Base-by-base conservation (phyloP, 2,113 vertebrate species). In the Sisor rabdophorus region DNA sequence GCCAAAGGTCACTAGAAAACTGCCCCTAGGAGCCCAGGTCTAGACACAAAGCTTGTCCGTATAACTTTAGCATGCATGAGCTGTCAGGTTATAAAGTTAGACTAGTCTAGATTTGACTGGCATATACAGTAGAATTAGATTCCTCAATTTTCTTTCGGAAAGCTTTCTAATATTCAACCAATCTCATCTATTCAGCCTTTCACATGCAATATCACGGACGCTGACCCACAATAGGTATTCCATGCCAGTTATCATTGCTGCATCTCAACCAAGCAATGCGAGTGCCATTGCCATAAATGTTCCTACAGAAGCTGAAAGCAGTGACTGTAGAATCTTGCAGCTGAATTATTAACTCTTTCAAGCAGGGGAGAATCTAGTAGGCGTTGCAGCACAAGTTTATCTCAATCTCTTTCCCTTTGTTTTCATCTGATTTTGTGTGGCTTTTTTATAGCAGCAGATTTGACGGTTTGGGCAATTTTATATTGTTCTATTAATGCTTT, bases 41-140 rank as follows among this genome's bases (percentile, higher is more conserved):
- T 15, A 73, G 80, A 84, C 78, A 69, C 50, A 80, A 73, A 76
- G 71, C 64, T 63, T 73, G 80, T 77, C 75, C 71, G 84, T 87
- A 86, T 85, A 85, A 80, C 78, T 80, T 78, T 56, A 83, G 78
- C 82, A 82, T 74, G 69, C 80, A 64, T 73, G 56, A n/a, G 56
- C 79, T 79, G 70, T 77, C 54, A 61, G 72, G 76, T 71, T 60
- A 53, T 55, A 75, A 36, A 84, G 78, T 30, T 76, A 75, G 73
- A 71, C 80, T 20, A 48, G 6, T 48, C 75, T 73, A 75, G 53
- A 81, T 72, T 53, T 79, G 84, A 80, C 76, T 85, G 85, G 77
- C 86, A 87, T 89, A 88, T 89, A 86, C 86, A 86, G 87, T 86
- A 77, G 83, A 87, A 89, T 89, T 82, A 88, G 76, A 68, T 84